Base-by-base conservation (phyloP, 1,140 invertebrate genomes). In the Tetramorium simillimum region DNA sequence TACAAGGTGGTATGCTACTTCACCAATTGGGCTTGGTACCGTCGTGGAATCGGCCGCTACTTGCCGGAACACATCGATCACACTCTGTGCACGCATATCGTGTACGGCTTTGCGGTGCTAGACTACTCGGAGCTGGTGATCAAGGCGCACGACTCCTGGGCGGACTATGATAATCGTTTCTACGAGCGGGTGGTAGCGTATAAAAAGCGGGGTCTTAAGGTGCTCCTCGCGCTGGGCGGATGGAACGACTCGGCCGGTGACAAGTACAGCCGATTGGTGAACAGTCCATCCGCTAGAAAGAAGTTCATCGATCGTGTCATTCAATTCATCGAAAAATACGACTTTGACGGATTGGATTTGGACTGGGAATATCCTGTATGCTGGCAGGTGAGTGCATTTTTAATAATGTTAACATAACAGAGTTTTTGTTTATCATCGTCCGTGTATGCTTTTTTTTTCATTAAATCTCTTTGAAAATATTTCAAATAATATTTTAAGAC, bases 301-400 rank as follows among this genome's bases (percentile, higher is more conserved):
- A 96, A 96, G 56, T 99, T 99, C 90, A 96, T 98, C 0, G 95
- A 96, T 0, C 97, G 98, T 88, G 97, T 96, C 0, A 84, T 98
- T 0, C 95, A 97, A 82, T 98, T 98, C 89, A 94, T 99, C 21
- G 96, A 97, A 70, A 97, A 98, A 92, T 97, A 98, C 89, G 96
- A 96, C n/a, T 98, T 98, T 90, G 98, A 98, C 93, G 98, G 98
- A 10, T 95, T 99, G 0, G 98, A 99, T 93, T 94, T 99, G 37
- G 98, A 99, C 93, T 99, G 98, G 98, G 98, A 98, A 92, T 99
- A 98, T 95, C 98, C 98, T 1, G 98, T 97, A 86, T 99, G 98
- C 92, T 98, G 98, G 98, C 98, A 98, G 95, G 97, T 97, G 2
- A 81, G 16, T 16, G 21, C 5, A 51, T 51, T 51, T 51, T 53